Base-by-base conservation (phyloP, 2,113 vertebrate species). In the Petaurus breviceps region DNA sequence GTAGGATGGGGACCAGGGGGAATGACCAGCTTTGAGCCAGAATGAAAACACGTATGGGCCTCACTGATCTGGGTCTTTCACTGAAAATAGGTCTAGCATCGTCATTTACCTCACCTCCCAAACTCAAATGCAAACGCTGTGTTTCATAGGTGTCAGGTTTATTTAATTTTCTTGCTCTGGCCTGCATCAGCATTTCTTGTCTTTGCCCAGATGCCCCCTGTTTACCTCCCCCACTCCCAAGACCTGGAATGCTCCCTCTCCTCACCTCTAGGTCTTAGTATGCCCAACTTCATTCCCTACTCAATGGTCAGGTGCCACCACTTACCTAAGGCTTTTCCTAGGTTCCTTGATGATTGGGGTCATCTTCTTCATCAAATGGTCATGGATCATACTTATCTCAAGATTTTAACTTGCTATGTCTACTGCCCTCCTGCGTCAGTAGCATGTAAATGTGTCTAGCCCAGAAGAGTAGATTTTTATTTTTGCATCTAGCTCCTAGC, bases 1-100 rank as follows among this genome's bases (percentile, higher is more conserved):
- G 8, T 90, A 11, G 90, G 23, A 84, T 51, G 92, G 53, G 46
- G 47, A 96, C 53, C 91, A 77, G 31, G 91, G 11, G 54, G 14
- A 12, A 52, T 91, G 68, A 89, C 24, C 89, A n/a, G 22, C 8
- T 91, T 55, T 96, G 84, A 68, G 3, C 49, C 68, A 11, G 46
- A 92, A 93, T 92, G 93, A 47, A 93, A 92, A 92, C 95, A 90
- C 50, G 84, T n/a, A 3, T 3, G 57, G 96, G 37, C 53, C 12
- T 96, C 50, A 94, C 24, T 92, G 61, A 90, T 84, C 37, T 91
- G 53, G 89, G 54, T 94, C 16, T 89, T 95, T 94, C 94, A 94
- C 53, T 90, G 94, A 89, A 92, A 96, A 92, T 93, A 90, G 53
- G 7, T 61, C 0, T 89, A 68, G 25, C 11, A 12, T 68, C 2